Base-by-base conservation (phyloP, 1,140 invertebrate species). In the Cydia fagiglandana region DNA sequence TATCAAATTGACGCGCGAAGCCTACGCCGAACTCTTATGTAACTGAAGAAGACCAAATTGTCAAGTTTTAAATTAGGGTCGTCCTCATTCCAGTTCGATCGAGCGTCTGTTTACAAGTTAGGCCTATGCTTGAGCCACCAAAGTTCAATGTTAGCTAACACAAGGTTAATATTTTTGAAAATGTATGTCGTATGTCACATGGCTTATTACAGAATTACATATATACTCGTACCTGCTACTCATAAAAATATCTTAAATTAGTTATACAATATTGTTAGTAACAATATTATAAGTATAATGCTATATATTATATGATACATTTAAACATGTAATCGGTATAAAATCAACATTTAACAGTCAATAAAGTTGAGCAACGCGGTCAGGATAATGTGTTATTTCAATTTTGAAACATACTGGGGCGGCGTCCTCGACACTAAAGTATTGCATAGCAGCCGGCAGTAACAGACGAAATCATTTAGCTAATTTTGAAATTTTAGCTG, bases 1-100 rank as follows among this genome's bases (percentile, higher is more conserved):
- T 83, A 83, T 81, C 82, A 83, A 80, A 80, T 77, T 74, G 74
- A 64, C 75, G 76, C 76, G 78, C 79, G 77, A 80, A 84, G 78
- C 78, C 79, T 81, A 82, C 76, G 79, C 75, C 73, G 76, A 73
- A 56, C 73, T 70, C 38, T 84, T 83, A 84, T 79, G 77, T 84
- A 84, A 84, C 66, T 56, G 75, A 74, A 87, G 73, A 80, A 76
- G 66, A 68, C 76, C 75, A 73, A 76, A 76, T 15, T 77, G 56
- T 53, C 75, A 76, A 73, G 30, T 70, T 38, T 34, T 76, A 70
- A 68, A 76, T 76, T 76, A 41, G 66, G 15, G 20, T 30, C 75
- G 66, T 66, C 50, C 47, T 73, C 68, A 70, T 61, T 76, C 66
- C 38, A 38, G 30, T 41, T 38, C 10, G 30, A 70, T 45, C 7